Base-by-base conservation (phyloP, 2,113 vertebrate species). In the Amia ocellicauda region DNA sequence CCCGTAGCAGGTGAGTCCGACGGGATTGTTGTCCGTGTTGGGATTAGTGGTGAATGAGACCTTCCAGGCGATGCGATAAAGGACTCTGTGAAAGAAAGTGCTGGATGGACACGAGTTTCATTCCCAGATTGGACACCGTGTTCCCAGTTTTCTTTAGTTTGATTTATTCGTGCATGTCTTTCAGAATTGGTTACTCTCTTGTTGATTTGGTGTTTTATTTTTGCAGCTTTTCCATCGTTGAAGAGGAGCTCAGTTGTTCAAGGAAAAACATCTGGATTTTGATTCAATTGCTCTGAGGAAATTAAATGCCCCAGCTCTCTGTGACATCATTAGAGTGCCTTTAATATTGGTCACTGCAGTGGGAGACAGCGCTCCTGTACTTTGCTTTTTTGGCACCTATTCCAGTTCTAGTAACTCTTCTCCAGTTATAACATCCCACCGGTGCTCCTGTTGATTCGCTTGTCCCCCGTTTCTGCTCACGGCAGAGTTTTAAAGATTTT, bases 291-390 rank as follows among this genome's bases (percentile, higher is more conserved):
- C 22, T 83, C 76, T 72, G 31, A 7, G 79, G 77, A 78, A 79
- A 68, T 77, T 78, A 80, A 75, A 76, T 66, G 70, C 74, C 60
- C 76, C 81, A 76, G 73, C 53, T 50, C 47, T 19, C 52, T 70
- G 82, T 84, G 75, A 66, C 67, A 64, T 80, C 79, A 73, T 73
- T 71, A 79, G 83, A 86, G 92, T 94, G 91, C 91, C 92, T 94
- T 77, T 77, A 83, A 76, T 88, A 83, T 84, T 59, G 62, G 80
- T 77, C 66, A 70, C 76, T 69, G n/a, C 70, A 57, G 76, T 65
- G 75, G 85, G 69, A 81, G 80, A 79, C 60, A 23, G 84, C 83
- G 82, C 89, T 86, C 49, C 89, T 79, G 78, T 87, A 82, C 84
- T 79, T 63, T 54, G 50, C 60, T 47, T 74, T n/a, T 67, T 49